phyloP scores from a whole-genome alignment of 1,140 invertebrate species.

The Carcinoscorpius rotundicauda region DNA sequence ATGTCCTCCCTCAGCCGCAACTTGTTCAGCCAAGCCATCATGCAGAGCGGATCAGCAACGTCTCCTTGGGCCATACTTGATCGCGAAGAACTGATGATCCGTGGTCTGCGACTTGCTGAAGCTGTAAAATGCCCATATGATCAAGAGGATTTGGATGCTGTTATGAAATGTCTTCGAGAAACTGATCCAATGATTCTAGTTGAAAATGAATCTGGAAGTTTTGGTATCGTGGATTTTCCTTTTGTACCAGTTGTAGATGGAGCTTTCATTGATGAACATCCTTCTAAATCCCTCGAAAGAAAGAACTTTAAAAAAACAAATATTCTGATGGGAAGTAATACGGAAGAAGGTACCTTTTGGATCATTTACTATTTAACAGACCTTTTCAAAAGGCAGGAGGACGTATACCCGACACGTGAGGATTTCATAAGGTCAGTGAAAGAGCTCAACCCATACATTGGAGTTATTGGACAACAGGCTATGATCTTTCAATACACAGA shows the following conservation, averaged over 20 bases:
- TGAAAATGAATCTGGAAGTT: conserved; percentile 65
- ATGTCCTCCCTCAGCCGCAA: conserved; percentile 26
- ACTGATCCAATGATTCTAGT: conserved; percentile 58
- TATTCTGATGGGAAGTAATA: conserved; percentile 82
- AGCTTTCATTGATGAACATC: conserved; percentile 74
- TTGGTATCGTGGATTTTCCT: conserved; percentile 54
- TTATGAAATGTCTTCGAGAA: conserved; percentile 62
- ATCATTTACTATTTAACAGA: conserved; percentile 82
- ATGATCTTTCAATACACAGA: conserved; percentile 82
- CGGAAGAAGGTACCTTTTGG: conserved; percentile 89
- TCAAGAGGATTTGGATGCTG: conserved; percentile 49
- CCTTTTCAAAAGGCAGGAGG: conserved; percentile 67
- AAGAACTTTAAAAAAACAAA: conserved; percentile 91
- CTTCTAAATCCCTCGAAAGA: conserved; percentile 55
- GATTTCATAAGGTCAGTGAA: conserved; percentile 62
- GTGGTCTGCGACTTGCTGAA: conserved; percentile 67
- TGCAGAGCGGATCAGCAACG: conserved; percentile 32
- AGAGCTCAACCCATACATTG: conserved; percentile 71
- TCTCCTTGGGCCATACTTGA: conserved; percentile 86
- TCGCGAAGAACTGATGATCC: conserved; percentile 58
- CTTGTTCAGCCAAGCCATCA: conserved; percentile 29
- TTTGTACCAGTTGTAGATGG: conserved; percentile 91
- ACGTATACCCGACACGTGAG: conserved; percentile 58
- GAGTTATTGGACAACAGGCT: conserved; percentile 57
- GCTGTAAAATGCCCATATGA: conserved; percentile 71